phyloP scores from a whole-genome alignment of 2,797 vertebrate genomes.

The Cryptoprocta ferox region DNA sequence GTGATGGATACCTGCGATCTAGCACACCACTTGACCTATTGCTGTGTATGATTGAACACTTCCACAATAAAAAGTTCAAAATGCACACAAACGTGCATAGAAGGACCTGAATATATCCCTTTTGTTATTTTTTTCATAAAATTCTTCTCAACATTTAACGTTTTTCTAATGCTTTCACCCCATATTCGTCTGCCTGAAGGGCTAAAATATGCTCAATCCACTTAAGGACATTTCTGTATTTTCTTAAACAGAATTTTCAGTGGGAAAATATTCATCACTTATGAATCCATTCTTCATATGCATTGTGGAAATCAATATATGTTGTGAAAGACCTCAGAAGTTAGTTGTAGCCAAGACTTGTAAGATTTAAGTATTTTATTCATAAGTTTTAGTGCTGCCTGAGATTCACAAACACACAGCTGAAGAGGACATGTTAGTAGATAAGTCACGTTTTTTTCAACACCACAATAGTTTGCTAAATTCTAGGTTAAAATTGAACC shows the following conservation, averaged over 20 bases:
- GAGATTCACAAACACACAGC: slow-evolving; percentile 37
- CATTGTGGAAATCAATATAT: slow-evolving; percentile 50
- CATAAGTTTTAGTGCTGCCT: slow-evolving; percentile 27
- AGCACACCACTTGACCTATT: neutral
- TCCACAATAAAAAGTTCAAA: slow-evolving; percentile 14
- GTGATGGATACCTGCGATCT: neutral
- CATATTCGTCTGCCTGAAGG: slow-evolving; percentile 62
- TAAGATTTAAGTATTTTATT: slow-evolving; percentile 21
- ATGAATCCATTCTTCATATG: slow-evolving; percentile 56
- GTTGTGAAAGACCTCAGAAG: slow-evolving; percentile 52
- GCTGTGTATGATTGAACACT: neutral
- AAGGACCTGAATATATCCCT: neutral
- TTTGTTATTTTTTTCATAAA: slow-evolving; percentile 33
- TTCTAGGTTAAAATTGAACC: slow-evolving; percentile 61
- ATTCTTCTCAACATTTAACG: slow-evolving; percentile 33
- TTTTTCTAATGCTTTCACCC: slow-evolving; percentile 67
- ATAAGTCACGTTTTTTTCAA: slow-evolving; percentile 50
- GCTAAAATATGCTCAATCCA: slow-evolving; percentile 46
- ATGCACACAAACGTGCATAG: neutral
- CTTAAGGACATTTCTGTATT: slow-evolving; percentile 61
- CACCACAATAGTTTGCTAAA: slow-evolving; percentile 36
- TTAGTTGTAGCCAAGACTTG: slow-evolving; percentile 26
- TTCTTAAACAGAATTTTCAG: slow-evolving; percentile 58
- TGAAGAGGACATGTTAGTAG: slow-evolving; percentile 48
- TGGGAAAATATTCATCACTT: slow-evolving; percentile 55